Percentiles rank a stretch among this genome's conserved stretches.
These are phyloP conservation scores for Trichoplusia ni DNA, from an alignment of 1,140 invertebrate species.

Conservation along the genomic window DNA sequence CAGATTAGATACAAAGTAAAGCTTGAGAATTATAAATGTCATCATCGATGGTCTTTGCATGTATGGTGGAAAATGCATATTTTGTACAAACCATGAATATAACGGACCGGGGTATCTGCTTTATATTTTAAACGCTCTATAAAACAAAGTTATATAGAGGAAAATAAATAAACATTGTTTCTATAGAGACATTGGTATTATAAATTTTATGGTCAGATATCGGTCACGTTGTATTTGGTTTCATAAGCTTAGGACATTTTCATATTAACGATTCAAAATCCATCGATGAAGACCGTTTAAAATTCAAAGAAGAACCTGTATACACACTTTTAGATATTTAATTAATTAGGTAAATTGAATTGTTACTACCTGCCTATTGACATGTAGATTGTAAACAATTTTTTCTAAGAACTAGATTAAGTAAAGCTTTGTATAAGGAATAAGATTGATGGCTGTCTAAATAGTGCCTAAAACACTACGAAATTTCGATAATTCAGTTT, in stretches of 20 bases:
- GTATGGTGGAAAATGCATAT: constrained; percentile 6
- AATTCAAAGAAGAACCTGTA: constrained; percentile 56
- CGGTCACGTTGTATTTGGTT: constrained; percentile 3
- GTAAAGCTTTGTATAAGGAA: constrained; percentile 77
- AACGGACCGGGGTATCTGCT: background rate
- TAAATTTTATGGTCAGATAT: constrained; percentile 17
- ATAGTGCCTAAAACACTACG: constrained; percentile 81
- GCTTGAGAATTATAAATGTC: constrained; percentile 20
- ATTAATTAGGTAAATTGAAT: constrained; percentile 66
- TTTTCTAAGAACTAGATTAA: constrained; percentile 68
- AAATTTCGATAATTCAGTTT: constrained; percentile 79
- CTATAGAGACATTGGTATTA: constrained; percentile 6
- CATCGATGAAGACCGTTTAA: constrained; percentile 40
- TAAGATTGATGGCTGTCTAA: constrained; percentile 81
- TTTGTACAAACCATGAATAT: constrained; percentile 10
- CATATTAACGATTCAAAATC: background rate
- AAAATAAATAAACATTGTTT: constrained; percentile 5
- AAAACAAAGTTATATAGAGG: constrained; percentile 20
- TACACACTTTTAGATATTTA: constrained; percentile 66
- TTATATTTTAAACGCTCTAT: constrained; percentile 17
- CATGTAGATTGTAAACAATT: constrained; percentile 69
- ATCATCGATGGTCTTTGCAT: constrained; percentile 15
- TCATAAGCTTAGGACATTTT: background rate
- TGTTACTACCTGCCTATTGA: constrained; percentile 79
- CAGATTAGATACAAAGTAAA: constrained; percentile 38